These are phyloP conservation scores for Trichopria drosophilae DNA, from an alignment of 2,888 invertebrate species.

Conservation along the genomic window DNA sequence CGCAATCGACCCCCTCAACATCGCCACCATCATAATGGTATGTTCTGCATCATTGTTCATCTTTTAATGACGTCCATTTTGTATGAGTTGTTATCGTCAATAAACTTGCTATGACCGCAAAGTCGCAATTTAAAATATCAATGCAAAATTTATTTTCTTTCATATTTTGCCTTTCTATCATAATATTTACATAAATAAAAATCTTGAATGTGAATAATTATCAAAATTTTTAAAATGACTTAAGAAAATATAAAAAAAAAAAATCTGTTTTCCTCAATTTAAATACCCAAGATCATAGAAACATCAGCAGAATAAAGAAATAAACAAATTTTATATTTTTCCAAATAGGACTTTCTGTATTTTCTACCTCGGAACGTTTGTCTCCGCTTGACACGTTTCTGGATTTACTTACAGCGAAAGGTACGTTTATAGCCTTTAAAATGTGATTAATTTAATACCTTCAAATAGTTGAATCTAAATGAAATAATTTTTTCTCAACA, in stretches of 20 bases:
- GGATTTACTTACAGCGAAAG: conserved; percentile 81
- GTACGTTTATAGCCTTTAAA: conserved; percentile 40
- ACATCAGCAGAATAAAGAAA: too few relatives aligned
- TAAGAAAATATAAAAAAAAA: too few relatives aligned
- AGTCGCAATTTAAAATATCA: too few relatives aligned
- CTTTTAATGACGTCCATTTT: too few relatives aligned
- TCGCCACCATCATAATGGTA: conserved; percentile 52
- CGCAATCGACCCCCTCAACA: conserved; percentile 52
- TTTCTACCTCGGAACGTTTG: conserved; percentile 71
- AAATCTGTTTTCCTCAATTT: too few relatives aligned
- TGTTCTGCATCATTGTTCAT: conserved; percentile 13
- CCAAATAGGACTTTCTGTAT: conserved; percentile 70
- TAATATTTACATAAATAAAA: too few relatives aligned
- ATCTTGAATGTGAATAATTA: too few relatives aligned
- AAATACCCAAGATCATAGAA: too few relatives aligned
- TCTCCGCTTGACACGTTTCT: conserved; percentile 84
- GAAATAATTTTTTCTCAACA: conserved; percentile 19
- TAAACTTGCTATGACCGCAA: background rate
- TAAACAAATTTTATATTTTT: conserved; percentile 22
- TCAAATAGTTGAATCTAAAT: background rate
- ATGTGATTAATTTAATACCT: background rate
- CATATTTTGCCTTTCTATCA: background rate
- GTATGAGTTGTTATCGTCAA: conserved; percentile 1
- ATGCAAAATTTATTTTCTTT: background rate
- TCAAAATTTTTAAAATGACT: too few relatives aligned